Conservation (phyloP, 1,140 invertebrate species). For the Brachionus asplanchnoidis region DNA sequence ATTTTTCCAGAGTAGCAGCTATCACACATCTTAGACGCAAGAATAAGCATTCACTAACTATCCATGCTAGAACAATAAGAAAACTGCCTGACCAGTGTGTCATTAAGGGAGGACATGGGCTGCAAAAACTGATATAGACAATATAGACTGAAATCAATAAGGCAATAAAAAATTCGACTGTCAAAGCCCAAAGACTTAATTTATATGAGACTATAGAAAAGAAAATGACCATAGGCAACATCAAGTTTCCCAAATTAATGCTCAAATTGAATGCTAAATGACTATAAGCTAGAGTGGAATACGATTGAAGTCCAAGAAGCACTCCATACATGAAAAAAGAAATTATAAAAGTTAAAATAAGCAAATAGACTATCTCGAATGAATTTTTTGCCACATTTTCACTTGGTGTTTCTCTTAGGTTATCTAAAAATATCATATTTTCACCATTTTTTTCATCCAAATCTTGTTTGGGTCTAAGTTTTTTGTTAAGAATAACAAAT, state of each 20-base stretch:
- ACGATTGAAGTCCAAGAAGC: conserved; percentile 77
- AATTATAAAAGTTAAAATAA: conserved; percentile 6
- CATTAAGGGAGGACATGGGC: conserved; percentile 32
- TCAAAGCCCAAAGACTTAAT: neutral
- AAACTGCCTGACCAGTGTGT: neutral
- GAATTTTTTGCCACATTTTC: neutral
- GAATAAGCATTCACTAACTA: conserved; percentile 18
- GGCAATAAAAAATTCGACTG: neutral
- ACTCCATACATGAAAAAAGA: conserved; percentile 62
- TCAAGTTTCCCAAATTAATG: conserved; percentile 28
- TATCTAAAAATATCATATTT: neutral
- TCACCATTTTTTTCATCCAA: neutral
- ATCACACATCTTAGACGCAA: conserved; percentile 20
- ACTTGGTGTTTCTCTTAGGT: neutral
- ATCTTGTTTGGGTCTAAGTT: neutral
- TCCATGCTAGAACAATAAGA: conserved; percentile 28
- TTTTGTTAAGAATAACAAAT: conserved; percentile 3
- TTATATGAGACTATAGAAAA: neutral
- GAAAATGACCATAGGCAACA: neutral
- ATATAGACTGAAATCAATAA: neutral
- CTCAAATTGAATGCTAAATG: conserved; percentile 49
- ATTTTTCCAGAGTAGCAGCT: neutral
- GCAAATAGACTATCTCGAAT: neutral
- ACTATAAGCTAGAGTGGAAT: conserved; percentile 80
- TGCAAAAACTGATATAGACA: neutral